A percentile compares a stretch with the other conserved stretches of the same genome.
These are phyloP conservation scores for Perca flavescens DNA, from an alignment of 2,113 vertebrate species.

Conservation along the genomic window DNA sequence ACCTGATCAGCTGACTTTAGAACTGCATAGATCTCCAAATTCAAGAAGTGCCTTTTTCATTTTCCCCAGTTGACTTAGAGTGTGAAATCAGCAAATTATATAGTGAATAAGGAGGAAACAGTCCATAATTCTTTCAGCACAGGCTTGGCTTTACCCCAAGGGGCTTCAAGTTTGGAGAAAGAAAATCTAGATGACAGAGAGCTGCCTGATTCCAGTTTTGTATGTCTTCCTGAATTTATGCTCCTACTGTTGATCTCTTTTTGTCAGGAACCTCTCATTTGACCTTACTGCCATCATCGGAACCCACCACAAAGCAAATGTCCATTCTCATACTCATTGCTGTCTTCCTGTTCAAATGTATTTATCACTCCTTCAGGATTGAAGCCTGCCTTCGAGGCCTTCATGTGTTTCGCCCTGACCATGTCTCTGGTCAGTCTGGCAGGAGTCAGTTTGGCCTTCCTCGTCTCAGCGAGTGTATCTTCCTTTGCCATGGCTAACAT, in stretches of 20 bases:
- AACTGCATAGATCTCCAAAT: neutral
- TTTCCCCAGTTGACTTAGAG: neutral
- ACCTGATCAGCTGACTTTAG: neutral
- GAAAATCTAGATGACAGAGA: neutral
- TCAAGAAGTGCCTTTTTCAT: neutral
- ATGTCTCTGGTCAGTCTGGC: constrained; percentile 85
- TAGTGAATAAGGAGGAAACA: neutral
- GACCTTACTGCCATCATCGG: neutral
- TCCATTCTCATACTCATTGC: neutral
- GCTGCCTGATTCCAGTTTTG: neutral
- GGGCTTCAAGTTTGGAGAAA: neutral
- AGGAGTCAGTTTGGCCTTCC: constrained; percentile 83
- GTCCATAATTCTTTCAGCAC: constrained; percentile 1
- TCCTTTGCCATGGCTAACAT: constrained; percentile 86
- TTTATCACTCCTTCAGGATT: constrained; percentile 67
- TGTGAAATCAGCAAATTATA: neutral
- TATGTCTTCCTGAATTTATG: neutral
- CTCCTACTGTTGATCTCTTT: neutral
- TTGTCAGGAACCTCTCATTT: constrained; percentile 5
- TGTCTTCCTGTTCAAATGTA: neutral
- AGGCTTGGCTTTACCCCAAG: neutral
- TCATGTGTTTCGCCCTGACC: constrained; percentile 82
- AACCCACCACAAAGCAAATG: neutral
- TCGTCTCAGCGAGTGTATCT: constrained; percentile 83
- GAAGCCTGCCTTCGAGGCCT: constrained; percentile 76